phyloP scores from a whole-genome alignment of 2,888 invertebrate genomes.

The Agrochola lota region DNA sequence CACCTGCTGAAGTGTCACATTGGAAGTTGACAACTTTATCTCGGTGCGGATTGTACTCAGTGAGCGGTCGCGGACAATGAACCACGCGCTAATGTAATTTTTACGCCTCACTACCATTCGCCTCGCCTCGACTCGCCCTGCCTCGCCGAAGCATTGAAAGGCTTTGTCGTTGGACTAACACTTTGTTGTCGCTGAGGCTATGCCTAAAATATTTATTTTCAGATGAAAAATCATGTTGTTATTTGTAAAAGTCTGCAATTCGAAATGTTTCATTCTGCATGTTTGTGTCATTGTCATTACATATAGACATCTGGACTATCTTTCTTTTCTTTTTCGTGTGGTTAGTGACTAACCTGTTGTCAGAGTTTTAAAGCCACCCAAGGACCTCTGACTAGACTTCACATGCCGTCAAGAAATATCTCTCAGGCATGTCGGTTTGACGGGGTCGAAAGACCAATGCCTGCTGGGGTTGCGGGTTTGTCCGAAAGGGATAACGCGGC shows the following conservation, averaged over 20 bases:
- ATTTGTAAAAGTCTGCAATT: not conserved
- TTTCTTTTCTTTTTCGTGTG: too few species aligned
- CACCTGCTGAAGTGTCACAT: conserved; percentile 26
- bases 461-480: too few species aligned
- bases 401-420: too few species aligned
- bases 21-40: conserved; percentile 61
- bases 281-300: too few species aligned
- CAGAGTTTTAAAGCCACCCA: too few species aligned
- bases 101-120: conserved; percentile 41
- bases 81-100: conserved; percentile 59
- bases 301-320: too few species aligned
- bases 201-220: conserved; percentile 11
- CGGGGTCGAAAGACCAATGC: too few species aligned
- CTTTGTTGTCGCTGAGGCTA: conserved; percentile 48
- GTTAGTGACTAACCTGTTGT: too few species aligned
- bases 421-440: too few species aligned
- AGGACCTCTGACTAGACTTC: too few species aligned
- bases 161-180: conserved; percentile 49
- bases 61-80: conserved; percentile 61
- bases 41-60: conserved; percentile 30
- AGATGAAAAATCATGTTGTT: not conserved
- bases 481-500: too few species aligned
- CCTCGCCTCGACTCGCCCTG: conserved; percentile 21
- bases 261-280: not conserved
- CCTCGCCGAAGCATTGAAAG: conserved; percentile 40